Base-by-base conservation (phyloP, 2,888 invertebrate genomes). In the Lymantria monacha region DNA sequence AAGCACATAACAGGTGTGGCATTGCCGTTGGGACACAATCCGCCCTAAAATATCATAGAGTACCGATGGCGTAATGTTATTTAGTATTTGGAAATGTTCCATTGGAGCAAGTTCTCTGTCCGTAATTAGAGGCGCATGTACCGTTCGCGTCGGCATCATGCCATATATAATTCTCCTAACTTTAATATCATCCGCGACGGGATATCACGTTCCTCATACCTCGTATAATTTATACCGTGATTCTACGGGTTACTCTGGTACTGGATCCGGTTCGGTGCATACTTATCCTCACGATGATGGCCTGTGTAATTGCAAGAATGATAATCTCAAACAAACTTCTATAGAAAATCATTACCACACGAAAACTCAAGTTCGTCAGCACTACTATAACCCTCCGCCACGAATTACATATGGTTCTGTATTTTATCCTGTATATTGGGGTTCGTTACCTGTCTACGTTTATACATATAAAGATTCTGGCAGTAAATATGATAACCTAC, bases 391-490 rank as follows among this genome's bases (percentile, higher is more conserved):
- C 13, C 81, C 83, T 5, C 84, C 83, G 0, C 74, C 70, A 44
- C 77, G 76, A 3, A 74, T 84, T 33, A 74, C 46, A 43, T 83
- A 83, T 53, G 77, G 82, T 0, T 66, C 76, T 1, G 51, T 51
- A 0, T 66, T 57, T 43, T 74, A 80, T 33, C 84, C 85, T 3
- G 83, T 84, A 22, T 85, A 77, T 49, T 78, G 73, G 22, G 72
- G 72, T 0, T 49, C 59, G 0, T 82, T 81, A 1, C 84, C 85
- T 0, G 61, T 72, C 0, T 85, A 85, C 49, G 74, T 85, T 0
- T 81, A 83, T 57, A 58, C 77, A 51, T 85, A 85, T 57, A 71
- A 79, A 49, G 60, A 83, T 46, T 84, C 85, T 0, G 81, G 81
- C 2, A 83, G 83, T 54, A 66, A 81, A 53, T 85, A 74, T 48